Conservation (phyloP, 2,113 vertebrate species). For the Mesitornis unicolor region DNA sequence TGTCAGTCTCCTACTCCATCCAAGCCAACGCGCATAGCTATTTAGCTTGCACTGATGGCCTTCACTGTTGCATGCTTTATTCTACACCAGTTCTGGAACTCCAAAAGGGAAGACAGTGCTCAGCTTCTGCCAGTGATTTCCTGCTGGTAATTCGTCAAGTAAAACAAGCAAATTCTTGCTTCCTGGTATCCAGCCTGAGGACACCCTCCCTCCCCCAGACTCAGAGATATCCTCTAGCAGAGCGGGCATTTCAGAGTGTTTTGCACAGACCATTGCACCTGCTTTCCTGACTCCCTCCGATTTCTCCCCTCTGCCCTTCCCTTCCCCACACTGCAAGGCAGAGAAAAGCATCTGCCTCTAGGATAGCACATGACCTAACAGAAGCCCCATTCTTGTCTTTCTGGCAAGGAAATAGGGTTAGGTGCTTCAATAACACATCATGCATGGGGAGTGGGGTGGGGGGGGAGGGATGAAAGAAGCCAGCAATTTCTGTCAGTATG, state of each 20-base stretch:
- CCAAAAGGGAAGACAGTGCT: neutral
- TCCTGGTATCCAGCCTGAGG: neutral
- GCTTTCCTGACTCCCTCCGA: neutral
- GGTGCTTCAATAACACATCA: neutral
- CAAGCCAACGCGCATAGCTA: fast-evolving
- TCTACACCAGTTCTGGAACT: neutral
- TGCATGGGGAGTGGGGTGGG: neutral
- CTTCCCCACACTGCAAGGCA: neutral
- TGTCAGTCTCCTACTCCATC: neutral
- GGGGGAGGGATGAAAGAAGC: neutral
- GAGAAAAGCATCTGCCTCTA: slow-evolving; percentile 7
- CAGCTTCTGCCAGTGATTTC: neutral
- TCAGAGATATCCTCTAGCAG: fast-evolving
- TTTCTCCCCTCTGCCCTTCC: neutral
- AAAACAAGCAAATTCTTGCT: neutral
- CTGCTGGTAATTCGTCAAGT: neutral
- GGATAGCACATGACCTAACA: neutral
- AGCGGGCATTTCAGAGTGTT: neutral
- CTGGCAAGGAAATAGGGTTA: slow-evolving; percentile 27
- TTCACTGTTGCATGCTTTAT: fast-evolving
- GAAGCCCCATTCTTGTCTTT: slow-evolving; percentile 19
- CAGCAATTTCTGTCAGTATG: neutral
- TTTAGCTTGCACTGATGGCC: fast-evolving
- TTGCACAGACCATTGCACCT: neutral
- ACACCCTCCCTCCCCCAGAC: too few relatives aligned